Evolutionary conservation across 2,113 vertebrate genomes (phyloP).

Genomic region (Spilogale gracilis): DNA sequence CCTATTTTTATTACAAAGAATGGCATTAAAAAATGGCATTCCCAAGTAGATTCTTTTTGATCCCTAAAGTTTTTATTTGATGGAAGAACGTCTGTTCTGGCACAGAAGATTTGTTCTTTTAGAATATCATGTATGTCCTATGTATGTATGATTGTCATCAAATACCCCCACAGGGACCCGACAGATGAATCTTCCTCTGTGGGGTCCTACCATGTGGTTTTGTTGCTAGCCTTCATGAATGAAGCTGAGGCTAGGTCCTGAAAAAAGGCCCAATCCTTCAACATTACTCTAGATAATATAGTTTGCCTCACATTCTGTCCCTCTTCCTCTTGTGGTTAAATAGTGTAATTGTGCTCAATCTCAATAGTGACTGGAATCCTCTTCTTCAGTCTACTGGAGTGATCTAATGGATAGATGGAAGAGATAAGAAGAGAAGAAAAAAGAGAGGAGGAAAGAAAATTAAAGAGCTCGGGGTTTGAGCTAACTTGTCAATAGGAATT

Average conservation of each 20-base stretch:
- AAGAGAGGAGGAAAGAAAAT: background rate
- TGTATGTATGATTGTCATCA: background rate
- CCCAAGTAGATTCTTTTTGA: background rate
- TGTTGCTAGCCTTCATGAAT: background rate
- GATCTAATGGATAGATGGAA: background rate
- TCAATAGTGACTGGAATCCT: background rate
- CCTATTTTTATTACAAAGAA: background rate
- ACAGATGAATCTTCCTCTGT: background rate
- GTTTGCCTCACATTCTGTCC: background rate
- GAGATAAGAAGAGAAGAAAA: conserved; percentile 1
- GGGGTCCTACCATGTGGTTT: background rate
- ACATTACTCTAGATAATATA: no score
- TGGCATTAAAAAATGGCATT: background rate
- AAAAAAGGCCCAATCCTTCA: background rate
- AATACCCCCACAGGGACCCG: background rate
- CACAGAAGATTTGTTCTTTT: background rate
- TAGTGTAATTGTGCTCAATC: background rate
- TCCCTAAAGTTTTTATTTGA: background rate
- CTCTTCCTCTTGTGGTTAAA: background rate
- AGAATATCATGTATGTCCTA: background rate
- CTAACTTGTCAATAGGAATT: background rate
- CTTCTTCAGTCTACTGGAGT: background rate
- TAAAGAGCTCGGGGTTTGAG: background rate
- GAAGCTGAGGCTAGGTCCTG: background rate
- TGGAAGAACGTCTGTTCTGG: background rate